Base-by-base conservation (phyloP, 1,140 invertebrate genomes). In the Drosophila navojoa region DNA sequence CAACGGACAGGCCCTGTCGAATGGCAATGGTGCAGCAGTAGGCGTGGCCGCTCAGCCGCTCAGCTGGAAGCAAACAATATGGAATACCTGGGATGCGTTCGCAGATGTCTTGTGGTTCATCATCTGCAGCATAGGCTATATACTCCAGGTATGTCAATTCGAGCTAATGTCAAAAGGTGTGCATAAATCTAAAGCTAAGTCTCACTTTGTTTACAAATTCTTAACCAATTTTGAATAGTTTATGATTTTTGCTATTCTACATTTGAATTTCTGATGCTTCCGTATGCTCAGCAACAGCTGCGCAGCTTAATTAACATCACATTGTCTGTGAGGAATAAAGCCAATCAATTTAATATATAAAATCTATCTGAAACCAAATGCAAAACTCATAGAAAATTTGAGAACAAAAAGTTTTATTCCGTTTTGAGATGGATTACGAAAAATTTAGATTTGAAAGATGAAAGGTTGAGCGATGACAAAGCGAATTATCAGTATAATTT, bases 61-160 rank as follows among this genome's bases (percentile, higher is more conserved):
- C 22, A 45, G 59, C 9, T 87, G 84, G 84, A 27, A 63, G 0
- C 49, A 89, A 19, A 35, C 29, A 5, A 59, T 89, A 22, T 80
- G 87, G 94, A 90, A 75, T 71, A 86, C 64, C 60, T 80, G 85
- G 70, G 93, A 94, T 77, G 92, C 93, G 1, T 92, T 94, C 57
- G 91, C 94, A 49, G 95, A 96, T 66, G 80, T 96, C 22, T 90
- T 95, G 62, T 93, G 93, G 44, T 96, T 96, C 71, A 87, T 96
- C 25, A 59, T 95, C 15, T 84, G 94, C 10, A 93, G 93, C 16
- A 71, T 94, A 1, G 91, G 94, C n/a, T 92, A 93, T 64, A 93
- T 94, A 19, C 76, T 91, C 0, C 80, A 91, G 90, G 90, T 91
- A 35, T 79, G 81, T 15, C 27, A 10, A 11, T 10, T 38, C 3